Evolutionary conservation across 2,113 vertebrate genomes (phyloP).

Genomic region (Mesembrinibis cayennensis): DNA sequence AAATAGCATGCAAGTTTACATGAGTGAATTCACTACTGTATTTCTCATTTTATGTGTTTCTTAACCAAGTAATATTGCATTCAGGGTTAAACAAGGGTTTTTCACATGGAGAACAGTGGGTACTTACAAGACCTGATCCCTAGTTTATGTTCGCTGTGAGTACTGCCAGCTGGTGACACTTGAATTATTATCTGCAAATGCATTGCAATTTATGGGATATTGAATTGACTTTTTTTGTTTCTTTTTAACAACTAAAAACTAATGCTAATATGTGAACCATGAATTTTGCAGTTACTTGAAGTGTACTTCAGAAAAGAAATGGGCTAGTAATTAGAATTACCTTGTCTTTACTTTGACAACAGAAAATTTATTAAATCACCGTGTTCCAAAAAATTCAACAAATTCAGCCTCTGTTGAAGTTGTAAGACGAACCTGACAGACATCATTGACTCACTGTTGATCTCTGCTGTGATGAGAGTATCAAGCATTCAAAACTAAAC

Average conservation of each 20-base stretch:
- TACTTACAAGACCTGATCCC: background rate
- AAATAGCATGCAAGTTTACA: background rate
- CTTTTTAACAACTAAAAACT: background rate
- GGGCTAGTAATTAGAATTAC: background rate
- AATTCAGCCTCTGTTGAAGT: background rate
- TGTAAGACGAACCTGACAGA: background rate
- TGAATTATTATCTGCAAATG: background rate
- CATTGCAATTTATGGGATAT: background rate
- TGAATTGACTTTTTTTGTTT: background rate
- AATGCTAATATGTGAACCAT: background rate
- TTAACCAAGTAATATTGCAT: background rate
- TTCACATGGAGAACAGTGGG: background rate
- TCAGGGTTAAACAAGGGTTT: background rate
- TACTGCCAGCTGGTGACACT: background rate
- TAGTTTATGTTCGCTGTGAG: background rate
- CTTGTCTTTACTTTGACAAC: background rate
- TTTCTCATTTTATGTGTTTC: background rate
- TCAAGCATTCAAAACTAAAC: conserved; percentile 23
- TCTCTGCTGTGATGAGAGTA: conserved; percentile 30
- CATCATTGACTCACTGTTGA: conserved; percentile 36
- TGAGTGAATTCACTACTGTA: background rate
- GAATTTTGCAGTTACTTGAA: background rate
- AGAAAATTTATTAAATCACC: background rate
- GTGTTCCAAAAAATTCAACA: background rate
- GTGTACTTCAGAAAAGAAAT: background rate